These are phyloP conservation scores for Galerucella pusilla DNA, from an alignment of 2,888 invertebrate genomes.

Conservation along the genomic window DNA sequence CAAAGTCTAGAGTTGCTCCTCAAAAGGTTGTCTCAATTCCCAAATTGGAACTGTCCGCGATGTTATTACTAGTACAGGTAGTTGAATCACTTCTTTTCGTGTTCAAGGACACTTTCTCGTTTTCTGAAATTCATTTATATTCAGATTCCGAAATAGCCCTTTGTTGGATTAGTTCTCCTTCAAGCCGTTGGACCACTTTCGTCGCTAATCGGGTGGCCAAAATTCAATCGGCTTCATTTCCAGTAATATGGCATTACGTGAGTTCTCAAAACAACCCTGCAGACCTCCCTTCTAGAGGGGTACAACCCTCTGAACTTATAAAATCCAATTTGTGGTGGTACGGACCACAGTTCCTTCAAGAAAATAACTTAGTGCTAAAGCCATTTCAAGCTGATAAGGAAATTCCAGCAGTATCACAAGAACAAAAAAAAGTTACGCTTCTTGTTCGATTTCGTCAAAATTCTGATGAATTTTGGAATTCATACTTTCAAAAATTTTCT, in stretches of 20 bases:
- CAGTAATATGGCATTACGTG: slow-evolving; percentile 13
- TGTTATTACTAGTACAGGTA: slow-evolving; percentile 1
- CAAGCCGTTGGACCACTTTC: slow-evolving; percentile 18
- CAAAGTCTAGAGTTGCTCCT: neutral
- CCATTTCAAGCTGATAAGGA: neutral
- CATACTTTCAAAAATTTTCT: neutral
- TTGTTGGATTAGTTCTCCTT: slow-evolving; percentile 3
- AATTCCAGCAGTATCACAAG: neutral
- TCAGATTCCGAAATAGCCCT: slow-evolving; percentile 7
- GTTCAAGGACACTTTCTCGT: neutral
- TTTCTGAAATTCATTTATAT: neutral
- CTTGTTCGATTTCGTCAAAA: neutral
- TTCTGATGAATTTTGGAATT: slow-evolving; percentile 14
- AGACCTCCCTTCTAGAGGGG: slow-evolving; percentile 15
- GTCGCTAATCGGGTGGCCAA: slow-evolving; percentile 18
- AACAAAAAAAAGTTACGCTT: neutral
- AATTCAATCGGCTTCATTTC: slow-evolving; percentile 9
- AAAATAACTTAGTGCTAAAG: neutral
- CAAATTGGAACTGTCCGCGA: neutral
- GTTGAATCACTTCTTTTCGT: neutral
- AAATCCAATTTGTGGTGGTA: slow-evolving; percentile 23
- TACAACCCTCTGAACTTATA: neutral
- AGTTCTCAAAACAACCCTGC: slow-evolving; percentile 19
- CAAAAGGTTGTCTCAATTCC: slow-evolving; percentile 2
- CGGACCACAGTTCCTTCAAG: slow-evolving; percentile 1